phyloP scores from a whole-genome alignment of 2,797 vertebrate species.

The Gallinago nigripennis region DNA sequence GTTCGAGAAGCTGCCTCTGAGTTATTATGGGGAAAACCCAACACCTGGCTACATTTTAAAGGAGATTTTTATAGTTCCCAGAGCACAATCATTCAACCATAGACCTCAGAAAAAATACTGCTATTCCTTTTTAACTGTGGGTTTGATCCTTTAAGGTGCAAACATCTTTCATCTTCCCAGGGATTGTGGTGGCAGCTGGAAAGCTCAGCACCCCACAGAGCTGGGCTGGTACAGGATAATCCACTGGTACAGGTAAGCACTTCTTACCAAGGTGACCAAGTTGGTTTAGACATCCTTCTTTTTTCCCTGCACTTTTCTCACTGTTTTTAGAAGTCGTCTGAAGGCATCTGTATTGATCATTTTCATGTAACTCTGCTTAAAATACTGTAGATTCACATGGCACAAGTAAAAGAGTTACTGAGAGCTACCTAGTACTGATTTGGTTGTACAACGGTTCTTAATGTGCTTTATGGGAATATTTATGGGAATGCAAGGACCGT shows the following conservation, averaged over 20 bases:
- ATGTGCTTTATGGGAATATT: background rate
- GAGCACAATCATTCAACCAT: accelerated
- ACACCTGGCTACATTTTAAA: background rate
- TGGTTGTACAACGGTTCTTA: background rate
- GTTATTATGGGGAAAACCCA: background rate
- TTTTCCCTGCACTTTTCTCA: background rate
- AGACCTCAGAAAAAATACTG: background rate
- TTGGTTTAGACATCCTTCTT: background rate
- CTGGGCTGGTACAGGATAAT: background rate
- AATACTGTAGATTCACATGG: background rate
- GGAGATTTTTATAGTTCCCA: background rate
- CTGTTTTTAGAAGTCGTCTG: background rate
- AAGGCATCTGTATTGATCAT: background rate
- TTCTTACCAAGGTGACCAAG: too few species aligned
- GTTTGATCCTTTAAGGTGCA: background rate
- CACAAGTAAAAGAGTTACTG: background rate
- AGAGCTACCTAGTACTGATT: background rate
- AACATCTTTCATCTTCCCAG: background rate
- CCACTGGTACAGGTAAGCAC: too few species aligned
- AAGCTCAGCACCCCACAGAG: background rate
- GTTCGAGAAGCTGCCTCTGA: background rate
- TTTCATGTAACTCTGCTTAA: background rate
- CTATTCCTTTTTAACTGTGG: background rate
- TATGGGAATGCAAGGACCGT: background rate
- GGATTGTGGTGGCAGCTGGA: too few species aligned